Percentiles rank a stretch among this genome's conserved stretches.
Evolutionary conservation across 1,140 invertebrate species (phyloP).

Genomic region (Archivesica marissinica): DNA sequence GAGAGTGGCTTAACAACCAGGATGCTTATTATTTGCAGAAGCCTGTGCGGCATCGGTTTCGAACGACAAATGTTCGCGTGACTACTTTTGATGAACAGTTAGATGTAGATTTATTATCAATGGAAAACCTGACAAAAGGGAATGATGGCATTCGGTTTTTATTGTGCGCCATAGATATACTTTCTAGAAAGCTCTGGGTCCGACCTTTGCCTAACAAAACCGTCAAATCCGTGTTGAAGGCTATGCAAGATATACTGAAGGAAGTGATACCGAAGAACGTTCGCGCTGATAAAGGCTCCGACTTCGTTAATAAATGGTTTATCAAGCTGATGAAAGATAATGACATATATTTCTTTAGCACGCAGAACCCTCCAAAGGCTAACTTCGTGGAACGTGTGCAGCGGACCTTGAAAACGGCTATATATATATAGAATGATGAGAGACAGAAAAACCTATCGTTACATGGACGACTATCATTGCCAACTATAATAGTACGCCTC

Average conservation of each 20-base stretch:
- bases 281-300: conserved; percentile 12
- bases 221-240: neutral
- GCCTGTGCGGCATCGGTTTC: conserved; percentile 30
- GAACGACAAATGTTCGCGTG: conserved; percentile 37
- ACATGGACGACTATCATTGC: conserved; percentile 12
- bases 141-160: conserved; percentile 49
- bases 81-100: conserved; percentile 40
- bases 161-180: conserved; percentile 23
- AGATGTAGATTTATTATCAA: conserved; percentile 59
- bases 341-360: neutral
- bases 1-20: conserved; percentile 45
- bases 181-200: conserved; percentile 38
- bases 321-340: conserved; percentile 27
- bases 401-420: neutral
- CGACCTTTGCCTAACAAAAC: conserved; percentile 34
- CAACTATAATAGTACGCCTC: conserved; percentile 17
- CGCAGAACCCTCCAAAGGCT: conserved; percentile 20
- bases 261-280: neutral
- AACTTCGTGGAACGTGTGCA: conserved; percentile 42
- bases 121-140: conserved; percentile 48
- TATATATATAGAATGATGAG: conserved; percentile 21
- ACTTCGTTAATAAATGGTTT: conserved; percentile 20
- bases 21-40: conserved; percentile 29
- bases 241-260: conserved; percentile 22
- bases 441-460: neutral